A percentile compares a stretch with the other conserved stretches of the same genome.
These are phyloP conservation scores for Antrozous pallidus DNA, from an alignment of 2,797 vertebrate species.

Conservation along the genomic window DNA sequence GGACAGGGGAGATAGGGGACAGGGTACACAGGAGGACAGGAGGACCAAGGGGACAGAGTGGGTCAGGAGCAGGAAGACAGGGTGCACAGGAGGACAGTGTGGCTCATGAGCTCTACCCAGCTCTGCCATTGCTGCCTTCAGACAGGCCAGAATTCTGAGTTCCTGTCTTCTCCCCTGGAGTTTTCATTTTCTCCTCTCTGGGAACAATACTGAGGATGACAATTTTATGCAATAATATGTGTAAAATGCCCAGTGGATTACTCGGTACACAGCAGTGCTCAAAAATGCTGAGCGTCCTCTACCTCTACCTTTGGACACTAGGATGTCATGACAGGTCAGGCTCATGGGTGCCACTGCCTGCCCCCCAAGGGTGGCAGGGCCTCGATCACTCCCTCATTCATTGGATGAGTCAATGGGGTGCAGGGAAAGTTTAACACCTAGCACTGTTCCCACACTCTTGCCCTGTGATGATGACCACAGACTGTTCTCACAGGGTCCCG, in stretches of 20 bases:
- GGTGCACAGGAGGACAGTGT: too few species aligned
- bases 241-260: neutral
- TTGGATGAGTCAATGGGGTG: neutral
- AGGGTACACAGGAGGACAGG: neutral
- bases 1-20: neutral
- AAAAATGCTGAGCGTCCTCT: neutral
- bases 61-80: too few species aligned
- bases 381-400: neutral
- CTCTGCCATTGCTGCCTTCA: neutral
- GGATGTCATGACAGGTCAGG: neutral
- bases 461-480: neutral
- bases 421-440: neutral
- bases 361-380: neutral
- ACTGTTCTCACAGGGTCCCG: neutral
- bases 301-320: neutral
- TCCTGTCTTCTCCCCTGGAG: neutral
- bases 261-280: neutral
- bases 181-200: neutral
- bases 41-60: neutral
- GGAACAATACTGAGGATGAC: neutral
- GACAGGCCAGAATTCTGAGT: rapidly evolving
- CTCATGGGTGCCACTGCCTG: neutral
- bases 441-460: neutral
- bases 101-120: neutral
- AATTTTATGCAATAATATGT: neutral